Evolutionary conservation across 2,888 invertebrate species (phyloP).

Genomic region (Metallyticus violacea): DNA sequence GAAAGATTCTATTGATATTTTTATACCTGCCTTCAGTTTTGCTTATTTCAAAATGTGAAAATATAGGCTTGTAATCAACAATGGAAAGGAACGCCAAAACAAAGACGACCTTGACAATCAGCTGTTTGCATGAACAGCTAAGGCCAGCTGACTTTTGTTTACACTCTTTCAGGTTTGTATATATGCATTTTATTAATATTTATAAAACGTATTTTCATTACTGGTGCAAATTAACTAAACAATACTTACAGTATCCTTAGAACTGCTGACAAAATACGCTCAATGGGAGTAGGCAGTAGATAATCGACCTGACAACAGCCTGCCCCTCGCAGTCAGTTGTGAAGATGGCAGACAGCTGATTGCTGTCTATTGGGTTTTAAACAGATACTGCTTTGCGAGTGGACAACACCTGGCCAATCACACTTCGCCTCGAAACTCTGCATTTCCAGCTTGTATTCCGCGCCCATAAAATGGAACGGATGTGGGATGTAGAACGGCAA

Average conservation of each 20-base stretch:
- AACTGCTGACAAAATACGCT: neutral
- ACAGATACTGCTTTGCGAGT: constrained; percentile 8
- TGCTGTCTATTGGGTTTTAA: constrained; percentile 24
- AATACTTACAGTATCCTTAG: neutral
- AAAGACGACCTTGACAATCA: constrained; percentile 30
- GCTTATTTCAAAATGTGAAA: neutral
- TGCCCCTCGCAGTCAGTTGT: constrained; percentile 1
- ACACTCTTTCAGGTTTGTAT: neutral
- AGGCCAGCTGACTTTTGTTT: constrained; percentile 20
- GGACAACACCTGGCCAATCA: constrained; percentile 18
- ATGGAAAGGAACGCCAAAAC: constrained; percentile 15
- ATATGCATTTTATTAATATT: neutral
- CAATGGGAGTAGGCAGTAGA: neutral
- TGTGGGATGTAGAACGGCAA: neutral
- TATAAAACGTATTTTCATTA: neutral
- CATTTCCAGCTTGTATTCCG: neutral
- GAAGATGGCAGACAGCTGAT: constrained; percentile 26
- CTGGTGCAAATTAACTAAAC: neutral
- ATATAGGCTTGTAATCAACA: neutral
- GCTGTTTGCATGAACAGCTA: constrained; percentile 16
- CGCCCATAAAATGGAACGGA: neutral
- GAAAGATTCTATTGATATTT: neutral
- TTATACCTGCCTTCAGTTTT: neutral
- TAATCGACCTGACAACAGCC: constrained; percentile 13
- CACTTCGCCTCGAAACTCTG: neutral